Evolutionary conservation across 2,797 vertebrate genomes (phyloP), one percentile per base, ranked within the genome.

Genomic region (Peromyscus melanophrys): DNA sequence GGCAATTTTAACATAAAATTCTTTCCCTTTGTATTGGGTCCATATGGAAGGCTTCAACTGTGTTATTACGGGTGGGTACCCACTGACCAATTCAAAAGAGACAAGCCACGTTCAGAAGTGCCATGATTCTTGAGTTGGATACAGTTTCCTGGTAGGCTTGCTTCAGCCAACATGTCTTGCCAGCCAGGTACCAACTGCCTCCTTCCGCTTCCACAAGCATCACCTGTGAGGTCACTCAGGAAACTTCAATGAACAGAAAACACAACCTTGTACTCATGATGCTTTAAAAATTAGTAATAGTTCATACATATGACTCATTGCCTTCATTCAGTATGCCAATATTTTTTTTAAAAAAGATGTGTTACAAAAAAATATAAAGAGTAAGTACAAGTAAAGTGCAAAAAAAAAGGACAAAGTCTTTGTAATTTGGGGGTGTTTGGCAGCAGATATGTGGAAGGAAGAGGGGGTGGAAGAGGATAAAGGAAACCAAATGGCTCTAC

Each of bases 331-430:
- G 29, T 49, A 76, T 27, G 76, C 61, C 49, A 82, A 37, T 85
- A 27, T 92, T 85, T 85, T 93, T 59, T 94, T 55, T 52, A 57
- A 67, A 61, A 90, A 89, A 82, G 76, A 57, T 67, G 29, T 65
- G 11, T 63, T 88, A 57, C 55, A 37, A 67, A 55, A 55, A 46
- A 25, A 90, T n/a, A 73, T 21, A 94, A 55, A 91, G 12, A 89
- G 59, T 61, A 81, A 95, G 57, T 75, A 25, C 90, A 95, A 83
- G 69, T 49, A 40, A 92, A 84, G 37, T 65, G 11, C 6, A 63
- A 61, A 59, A 86, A 59, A 55, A 34, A 71, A 61, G 27, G 52
- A 40, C 13, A 46, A 67, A 78, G 40, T 12, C 21, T 75, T 31
- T 69, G 84, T 52, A n/a, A 69, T n/a, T 52, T 52, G 46, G 4